These are phyloP conservation scores for Mus pahari DNA, from an alignment of 2,113 vertebrate genomes.

Conservation along the genomic window DNA sequence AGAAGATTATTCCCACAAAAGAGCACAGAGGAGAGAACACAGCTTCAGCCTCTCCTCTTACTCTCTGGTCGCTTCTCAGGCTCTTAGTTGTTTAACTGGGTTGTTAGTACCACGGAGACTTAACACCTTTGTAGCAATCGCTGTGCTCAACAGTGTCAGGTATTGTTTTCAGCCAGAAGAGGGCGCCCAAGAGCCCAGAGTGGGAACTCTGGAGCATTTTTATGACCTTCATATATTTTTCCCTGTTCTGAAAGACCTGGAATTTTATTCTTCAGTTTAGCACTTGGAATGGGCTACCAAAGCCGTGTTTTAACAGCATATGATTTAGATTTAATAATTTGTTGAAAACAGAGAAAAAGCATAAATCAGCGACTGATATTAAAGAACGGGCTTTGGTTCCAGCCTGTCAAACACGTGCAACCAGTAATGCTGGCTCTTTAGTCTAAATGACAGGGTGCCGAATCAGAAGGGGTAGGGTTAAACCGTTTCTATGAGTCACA, in stretches of 20 bases:
- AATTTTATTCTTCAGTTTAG: conserved; percentile 43
- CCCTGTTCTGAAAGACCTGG: conserved; percentile 38
- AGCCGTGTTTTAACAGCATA: conserved; percentile 40
- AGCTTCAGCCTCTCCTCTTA: background rate
- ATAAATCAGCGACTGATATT: background rate
- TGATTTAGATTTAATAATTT: conserved; percentile 61
- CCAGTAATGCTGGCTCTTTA: background rate
- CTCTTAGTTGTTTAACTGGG: background rate
- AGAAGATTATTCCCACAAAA: background rate
- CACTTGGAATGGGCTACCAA: background rate
- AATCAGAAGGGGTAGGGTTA: background rate
- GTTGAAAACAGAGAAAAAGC: conserved; percentile 49
- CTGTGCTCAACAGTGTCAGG: background rate
- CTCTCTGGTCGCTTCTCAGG: background rate
- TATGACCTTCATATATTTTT: background rate
- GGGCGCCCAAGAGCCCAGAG: conserved; percentile 67
- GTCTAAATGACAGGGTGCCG: background rate
- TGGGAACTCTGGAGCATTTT: background rate
- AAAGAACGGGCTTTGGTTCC: background rate
- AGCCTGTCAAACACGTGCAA: background rate
- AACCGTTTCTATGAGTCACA: conserved; percentile 15
- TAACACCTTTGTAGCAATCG: background rate
- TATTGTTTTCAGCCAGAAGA: conserved; percentile 68
- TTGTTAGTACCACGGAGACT: background rate
- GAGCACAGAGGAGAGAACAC: background rate